phyloP scores from a whole-genome alignment of 2,113 vertebrate species.

The Elaphurus davidianus region DNA sequence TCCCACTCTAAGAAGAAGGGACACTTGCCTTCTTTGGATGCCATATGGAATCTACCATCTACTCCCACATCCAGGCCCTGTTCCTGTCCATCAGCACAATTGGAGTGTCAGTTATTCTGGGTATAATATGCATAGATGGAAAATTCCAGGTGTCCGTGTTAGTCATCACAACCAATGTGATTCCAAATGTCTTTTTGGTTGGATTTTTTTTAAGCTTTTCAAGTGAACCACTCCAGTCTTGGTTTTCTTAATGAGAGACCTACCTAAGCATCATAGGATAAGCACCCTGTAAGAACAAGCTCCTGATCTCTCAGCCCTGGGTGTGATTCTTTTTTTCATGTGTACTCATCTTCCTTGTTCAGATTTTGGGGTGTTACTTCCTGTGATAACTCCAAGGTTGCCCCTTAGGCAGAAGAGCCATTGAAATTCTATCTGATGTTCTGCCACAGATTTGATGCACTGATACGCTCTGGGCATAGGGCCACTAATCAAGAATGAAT shows the following conservation, averaged over 20 bases:
- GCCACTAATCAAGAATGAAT: neutral
- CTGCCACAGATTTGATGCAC: neutral
- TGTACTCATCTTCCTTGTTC: neutral
- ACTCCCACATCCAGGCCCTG: neutral
- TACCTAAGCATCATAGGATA: neutral
- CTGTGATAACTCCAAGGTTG: neutral
- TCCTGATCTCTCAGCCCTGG: neutral
- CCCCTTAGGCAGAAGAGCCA: neutral
- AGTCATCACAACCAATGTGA: neutral
- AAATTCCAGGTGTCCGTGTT: neutral
- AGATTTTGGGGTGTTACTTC: neutral
- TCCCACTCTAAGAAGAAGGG: neutral
- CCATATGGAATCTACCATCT: neutral
- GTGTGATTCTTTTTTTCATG: neutral
- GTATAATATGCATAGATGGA: neutral
- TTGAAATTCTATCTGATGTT: neutral
- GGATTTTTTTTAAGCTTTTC: neutral
- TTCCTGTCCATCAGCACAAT: neutral
- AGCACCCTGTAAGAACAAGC: neutral
- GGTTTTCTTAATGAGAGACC: neutral
- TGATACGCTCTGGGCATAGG: neutral
- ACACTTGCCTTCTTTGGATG: neutral
- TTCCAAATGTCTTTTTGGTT: neutral
- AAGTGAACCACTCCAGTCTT: neutral
- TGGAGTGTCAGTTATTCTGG: neutral